Conservation (phyloP, 2,888 invertebrate genomes). For the Ariolimax columbianus region DNA sequence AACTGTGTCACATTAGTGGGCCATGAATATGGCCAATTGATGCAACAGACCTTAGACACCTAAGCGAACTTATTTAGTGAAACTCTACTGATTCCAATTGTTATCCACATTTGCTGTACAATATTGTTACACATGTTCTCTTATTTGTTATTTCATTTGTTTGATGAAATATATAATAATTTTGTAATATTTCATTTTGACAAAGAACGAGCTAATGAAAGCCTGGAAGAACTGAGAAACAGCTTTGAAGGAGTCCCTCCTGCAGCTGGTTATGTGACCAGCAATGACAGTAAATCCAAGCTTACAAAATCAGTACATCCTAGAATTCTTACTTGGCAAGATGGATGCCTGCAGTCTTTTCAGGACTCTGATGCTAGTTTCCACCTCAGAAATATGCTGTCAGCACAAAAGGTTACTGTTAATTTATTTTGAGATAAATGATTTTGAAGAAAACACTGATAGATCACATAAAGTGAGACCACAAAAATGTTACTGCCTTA, state of each 20-base stretch:
- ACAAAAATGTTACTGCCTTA: no score
- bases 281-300: constrained; percentile 62
- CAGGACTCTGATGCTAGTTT: constrained; percentile 60
- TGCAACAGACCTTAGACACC: no score
- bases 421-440: background rate
- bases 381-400: constrained; percentile 61
- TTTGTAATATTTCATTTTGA: background rate
- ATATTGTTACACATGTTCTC: background rate
- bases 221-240: constrained; percentile 64
- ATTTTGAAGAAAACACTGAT: no score
- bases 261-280: constrained; percentile 11
- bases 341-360: constrained; percentile 60
- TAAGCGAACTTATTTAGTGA: background rate
- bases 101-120: background rate
- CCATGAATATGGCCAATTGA: no score
- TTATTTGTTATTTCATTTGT: background rate
- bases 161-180: constrained; percentile 16
- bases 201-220: constrained; percentile 67
- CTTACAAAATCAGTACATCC: constrained; percentile 66
- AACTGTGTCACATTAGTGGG: no score
- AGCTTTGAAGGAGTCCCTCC: constrained; percentile 54
- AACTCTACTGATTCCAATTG: background rate
- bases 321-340: constrained; percentile 67
- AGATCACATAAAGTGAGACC: no score
- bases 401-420: constrained; percentile 1